These are phyloP conservation scores for Rhineura floridana DNA, from an alignment of 2,113 vertebrate species.

Conservation along the genomic window DNA sequence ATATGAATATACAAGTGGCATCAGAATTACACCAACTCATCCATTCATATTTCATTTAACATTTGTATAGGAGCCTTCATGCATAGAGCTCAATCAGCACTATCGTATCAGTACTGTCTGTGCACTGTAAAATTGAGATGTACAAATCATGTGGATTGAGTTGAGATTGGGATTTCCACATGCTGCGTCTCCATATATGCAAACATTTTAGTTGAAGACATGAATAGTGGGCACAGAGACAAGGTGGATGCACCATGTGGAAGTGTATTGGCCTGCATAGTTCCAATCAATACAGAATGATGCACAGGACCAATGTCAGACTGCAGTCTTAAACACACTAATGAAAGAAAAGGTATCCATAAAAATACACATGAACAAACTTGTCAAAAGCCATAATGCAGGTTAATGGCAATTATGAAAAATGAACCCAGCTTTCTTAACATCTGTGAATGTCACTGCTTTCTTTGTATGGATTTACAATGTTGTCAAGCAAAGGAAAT, in stretches of 20 bases:
- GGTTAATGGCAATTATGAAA: neutral
- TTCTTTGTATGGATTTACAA: neutral
- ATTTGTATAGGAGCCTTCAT: neutral
- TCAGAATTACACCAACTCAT: no score
- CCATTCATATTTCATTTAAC: neutral
- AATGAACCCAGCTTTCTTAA: neutral
- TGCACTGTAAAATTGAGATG: no score
- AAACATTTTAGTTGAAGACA: neutral
- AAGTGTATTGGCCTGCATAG: neutral
- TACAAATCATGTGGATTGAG: no score
- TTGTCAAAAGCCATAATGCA: neutral
- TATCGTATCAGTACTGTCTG: no score
- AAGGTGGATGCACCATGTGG: neutral
- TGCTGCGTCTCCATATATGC: no score
- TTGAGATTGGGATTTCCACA: no score
- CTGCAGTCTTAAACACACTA: neutral
- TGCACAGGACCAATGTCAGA: neutral
- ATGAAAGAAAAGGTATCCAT: neutral
- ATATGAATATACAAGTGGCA: neutral
- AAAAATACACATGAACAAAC: neutral
- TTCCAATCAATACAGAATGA: neutral
- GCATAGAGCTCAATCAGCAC: neutral
- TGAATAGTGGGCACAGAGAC: neutral
- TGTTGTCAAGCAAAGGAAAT: neutral
- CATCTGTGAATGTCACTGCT: neutral